Conservation (phyloP, 2,797 vertebrate genomes). For the Melanotaenia maccullochi region DNA sequence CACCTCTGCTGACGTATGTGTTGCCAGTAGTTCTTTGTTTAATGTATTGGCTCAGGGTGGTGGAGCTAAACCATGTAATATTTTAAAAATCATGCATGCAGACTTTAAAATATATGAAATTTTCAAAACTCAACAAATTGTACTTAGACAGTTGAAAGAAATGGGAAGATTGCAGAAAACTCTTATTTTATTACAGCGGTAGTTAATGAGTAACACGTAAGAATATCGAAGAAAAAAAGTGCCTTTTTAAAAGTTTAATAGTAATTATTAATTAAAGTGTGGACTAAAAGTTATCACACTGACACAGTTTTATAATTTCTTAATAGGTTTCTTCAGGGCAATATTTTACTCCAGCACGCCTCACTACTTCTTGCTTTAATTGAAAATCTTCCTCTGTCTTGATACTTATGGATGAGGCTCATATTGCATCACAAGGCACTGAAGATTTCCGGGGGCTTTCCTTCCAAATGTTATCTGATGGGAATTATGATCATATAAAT, state of each 20-base stretch:
- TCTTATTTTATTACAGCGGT: neutral
- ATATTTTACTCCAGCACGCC: constrained; percentile 30
- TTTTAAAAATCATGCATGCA: no score
- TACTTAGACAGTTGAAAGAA: neutral
- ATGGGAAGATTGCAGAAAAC: neutral
- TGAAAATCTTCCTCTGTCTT: constrained; percentile 54
- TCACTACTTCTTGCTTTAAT: constrained; percentile 42
- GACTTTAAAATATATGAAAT: no score
- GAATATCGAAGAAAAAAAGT: neutral
- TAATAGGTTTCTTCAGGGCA: constrained; percentile 46
- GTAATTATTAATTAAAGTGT: neutral
- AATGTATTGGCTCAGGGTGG: no score
- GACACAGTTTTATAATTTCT: constrained; percentile 35
- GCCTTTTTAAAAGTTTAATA: neutral
- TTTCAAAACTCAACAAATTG: neutral
- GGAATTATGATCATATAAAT: constrained; percentile 54
- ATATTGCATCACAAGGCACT: constrained; percentile 55
- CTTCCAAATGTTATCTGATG: constrained; percentile 59
- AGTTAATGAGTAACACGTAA: neutral
- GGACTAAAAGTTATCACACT: neutral
- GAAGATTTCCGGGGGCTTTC: constrained; percentile 48
- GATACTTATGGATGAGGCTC: constrained; percentile 43
- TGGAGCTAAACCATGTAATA: no score
- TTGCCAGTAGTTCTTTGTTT: no score
- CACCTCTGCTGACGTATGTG: no score